A percentile compares a stretch with the other conserved stretches of the same genome.
Evolutionary conservation across 2,797 vertebrate genomes (phyloP).

Genomic region (Onychomys torridus): DNA sequence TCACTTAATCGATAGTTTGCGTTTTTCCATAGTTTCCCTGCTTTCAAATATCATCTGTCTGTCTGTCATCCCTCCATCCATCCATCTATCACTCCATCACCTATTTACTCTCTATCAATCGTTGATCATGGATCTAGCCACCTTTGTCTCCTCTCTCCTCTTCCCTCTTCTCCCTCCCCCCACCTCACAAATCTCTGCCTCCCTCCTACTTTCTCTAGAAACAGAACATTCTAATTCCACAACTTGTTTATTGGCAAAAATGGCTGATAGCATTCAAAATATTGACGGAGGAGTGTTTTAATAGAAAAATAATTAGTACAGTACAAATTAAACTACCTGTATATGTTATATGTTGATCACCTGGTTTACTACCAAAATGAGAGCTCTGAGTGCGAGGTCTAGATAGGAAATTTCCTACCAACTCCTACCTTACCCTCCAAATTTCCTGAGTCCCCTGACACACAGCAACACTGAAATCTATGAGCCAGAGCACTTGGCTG

Average conservation of each 20-base stretch:
- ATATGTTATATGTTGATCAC: background rate
- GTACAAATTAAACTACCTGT: conserved; percentile 24
- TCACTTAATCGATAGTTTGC: background rate
- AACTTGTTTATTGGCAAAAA: conserved; percentile 50
- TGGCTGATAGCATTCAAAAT: background rate
- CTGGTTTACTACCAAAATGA: conserved; percentile 68
- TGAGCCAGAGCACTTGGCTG: background rate
- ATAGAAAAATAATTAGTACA: background rate
- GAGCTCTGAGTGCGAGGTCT: background rate
- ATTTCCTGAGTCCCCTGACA: conserved; percentile 22
- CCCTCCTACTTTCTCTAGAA: background rate
- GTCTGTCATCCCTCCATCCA: no score
- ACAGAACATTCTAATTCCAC: background rate
- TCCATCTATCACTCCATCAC: background rate
- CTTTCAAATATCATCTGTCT: conserved; percentile 11
- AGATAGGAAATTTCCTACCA: conserved; percentile 14
- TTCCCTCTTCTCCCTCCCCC: no score
- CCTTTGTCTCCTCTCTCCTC: no score
- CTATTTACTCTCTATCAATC: background rate
- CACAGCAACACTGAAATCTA: background rate
- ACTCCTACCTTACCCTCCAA: conserved; percentile 20
- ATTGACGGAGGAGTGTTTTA: conserved; percentile 14
- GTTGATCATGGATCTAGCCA: background rate
- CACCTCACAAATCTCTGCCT: no score
- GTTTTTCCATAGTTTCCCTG: background rate